Base-by-base conservation (phyloP, 2,797 vertebrate genomes). In the Rhinatrema bivittatum region DNA sequence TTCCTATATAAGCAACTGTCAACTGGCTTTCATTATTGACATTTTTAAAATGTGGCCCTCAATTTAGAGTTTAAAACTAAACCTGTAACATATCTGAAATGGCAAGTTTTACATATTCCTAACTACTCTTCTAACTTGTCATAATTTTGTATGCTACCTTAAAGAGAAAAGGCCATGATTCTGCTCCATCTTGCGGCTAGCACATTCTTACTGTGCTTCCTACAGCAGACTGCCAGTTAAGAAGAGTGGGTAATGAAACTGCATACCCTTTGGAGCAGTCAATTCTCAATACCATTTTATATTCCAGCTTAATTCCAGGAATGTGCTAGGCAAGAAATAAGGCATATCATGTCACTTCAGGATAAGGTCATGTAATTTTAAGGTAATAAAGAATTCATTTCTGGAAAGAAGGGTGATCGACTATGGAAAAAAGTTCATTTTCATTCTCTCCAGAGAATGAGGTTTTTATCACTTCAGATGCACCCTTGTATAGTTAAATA, bases 401-500 rank as follows among this genome's bases (percentile, higher is more conserved):
- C 63, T 72, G 55, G 61, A 65, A 60, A 68, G 61, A 56, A 59
- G 71, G 82, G 58, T 72, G 68, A 81, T 86, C 79, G 39, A 45
- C 77, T 70, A 70, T 52, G 41, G 63, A 72, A 76, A 70, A 75
- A 79, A 77, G 73, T 83, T 82, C 65, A 76, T 85, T 84, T 86
- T 75, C 56, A 58, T 68, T 78, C 65, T 78, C 70, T 74, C 68
- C 25, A 44, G 76, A 82, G 73, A n/a, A n/a, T n/a, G 29, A 29
- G 32, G 65, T 58, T 64, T 72, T 79, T 77, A 62, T 76, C 62
- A 71, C 39, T 64, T 81, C 66, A 72, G 66, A 79, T 82, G 64
- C 82, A 78, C 85, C 80, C 72, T 77, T 68, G 66, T 81, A 62
- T 83, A 84, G 85, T 81, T 86, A 85, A 82, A 83, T 85, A 77